Evolutionary conservation across 2,888 invertebrate species (phyloP).

Genomic region (Neoascia interrupta): DNA sequence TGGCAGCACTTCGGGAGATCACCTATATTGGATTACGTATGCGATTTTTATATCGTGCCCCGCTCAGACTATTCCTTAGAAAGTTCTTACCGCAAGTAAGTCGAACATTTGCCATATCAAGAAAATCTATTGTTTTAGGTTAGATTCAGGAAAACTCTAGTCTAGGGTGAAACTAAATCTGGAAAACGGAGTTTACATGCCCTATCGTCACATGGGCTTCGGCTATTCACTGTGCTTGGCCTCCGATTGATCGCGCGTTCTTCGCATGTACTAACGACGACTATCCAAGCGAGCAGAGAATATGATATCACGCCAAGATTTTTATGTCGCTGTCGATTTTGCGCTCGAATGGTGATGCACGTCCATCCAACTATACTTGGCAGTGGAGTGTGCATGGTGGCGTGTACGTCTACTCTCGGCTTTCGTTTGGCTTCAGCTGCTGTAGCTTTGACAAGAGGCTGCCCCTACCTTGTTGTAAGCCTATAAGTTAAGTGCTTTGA

Average conservation of each 20-base stretch:
- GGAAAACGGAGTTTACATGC: slow-evolving; percentile 49
- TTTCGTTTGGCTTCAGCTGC: slow-evolving; percentile 67
- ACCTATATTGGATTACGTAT: slow-evolving; percentile 35
- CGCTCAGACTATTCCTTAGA: slow-evolving; percentile 34
- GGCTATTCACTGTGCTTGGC: slow-evolving; percentile 28
- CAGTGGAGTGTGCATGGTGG: slow-evolving; percentile 55
- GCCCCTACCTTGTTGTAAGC: slow-evolving; percentile 35
- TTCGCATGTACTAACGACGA: background rate
- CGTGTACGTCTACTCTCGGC: slow-evolving; percentile 58
- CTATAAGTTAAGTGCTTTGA: too few species aligned
- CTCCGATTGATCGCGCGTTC: slow-evolving; percentile 55
- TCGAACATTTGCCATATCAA: slow-evolving; percentile 70
- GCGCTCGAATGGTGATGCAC: slow-evolving; percentile 76
- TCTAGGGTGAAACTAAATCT: slow-evolving; percentile 58
- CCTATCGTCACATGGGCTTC: slow-evolving; percentile 34
- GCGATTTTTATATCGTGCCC: background rate
- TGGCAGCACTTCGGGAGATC: slow-evolving; percentile 56
- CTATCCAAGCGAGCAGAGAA: slow-evolving; percentile 34
- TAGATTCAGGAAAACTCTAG: slow-evolving; percentile 38
- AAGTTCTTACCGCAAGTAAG: slow-evolving; percentile 73
- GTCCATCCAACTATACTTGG: slow-evolving; percentile 63
- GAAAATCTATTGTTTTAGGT: background rate
- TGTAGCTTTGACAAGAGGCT: slow-evolving; percentile 50
- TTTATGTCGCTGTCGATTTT: slow-evolving; percentile 77
- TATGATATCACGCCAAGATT: slow-evolving; percentile 73